Conservation (phyloP, 2,888 invertebrate genomes). For the Argyra leucocephala region DNA sequence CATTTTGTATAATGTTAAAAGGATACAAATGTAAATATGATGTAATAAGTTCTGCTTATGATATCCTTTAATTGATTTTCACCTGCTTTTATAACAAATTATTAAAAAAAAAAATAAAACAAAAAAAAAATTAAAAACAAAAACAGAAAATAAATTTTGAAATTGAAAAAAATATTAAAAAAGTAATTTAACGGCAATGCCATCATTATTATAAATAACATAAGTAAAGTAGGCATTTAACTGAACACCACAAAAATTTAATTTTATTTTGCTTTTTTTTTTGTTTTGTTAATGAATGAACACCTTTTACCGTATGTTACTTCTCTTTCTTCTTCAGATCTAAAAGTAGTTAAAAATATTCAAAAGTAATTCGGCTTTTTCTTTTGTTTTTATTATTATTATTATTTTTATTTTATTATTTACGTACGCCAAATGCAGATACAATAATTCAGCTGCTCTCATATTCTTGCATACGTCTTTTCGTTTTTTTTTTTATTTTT, state of each 20-base stretch:
- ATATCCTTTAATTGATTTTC: slow-evolving; percentile 6
- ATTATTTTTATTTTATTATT: not conserved
- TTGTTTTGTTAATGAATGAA: not conserved
- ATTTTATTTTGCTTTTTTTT: not conserved
- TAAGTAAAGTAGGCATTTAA: not conserved
- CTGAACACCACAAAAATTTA: not conserved
- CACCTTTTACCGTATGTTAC: not conserved
- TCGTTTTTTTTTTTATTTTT: no score
- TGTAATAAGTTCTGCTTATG: slow-evolving; percentile 6
- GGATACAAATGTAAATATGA: not conserved
- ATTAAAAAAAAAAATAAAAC: no score
- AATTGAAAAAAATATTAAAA: slow-evolving; percentile 1
- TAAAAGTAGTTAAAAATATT: not conserved
- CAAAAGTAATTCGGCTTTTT: no score
- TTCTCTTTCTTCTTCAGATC: not conserved
- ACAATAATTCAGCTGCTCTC: not conserved
- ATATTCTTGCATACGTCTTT: not conserved
- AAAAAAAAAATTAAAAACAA: no score
- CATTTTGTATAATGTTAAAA: no score
- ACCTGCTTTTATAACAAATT: slow-evolving; percentile 4
- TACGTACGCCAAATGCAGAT: not conserved
- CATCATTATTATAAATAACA: not conserved
- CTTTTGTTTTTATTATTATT: no score
- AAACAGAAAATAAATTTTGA: not conserved
- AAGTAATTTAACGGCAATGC: not conserved